Evolutionary conservation across 2,113 vertebrate species (phyloP).

Genomic region (Orthonyx spaldingii): DNA sequence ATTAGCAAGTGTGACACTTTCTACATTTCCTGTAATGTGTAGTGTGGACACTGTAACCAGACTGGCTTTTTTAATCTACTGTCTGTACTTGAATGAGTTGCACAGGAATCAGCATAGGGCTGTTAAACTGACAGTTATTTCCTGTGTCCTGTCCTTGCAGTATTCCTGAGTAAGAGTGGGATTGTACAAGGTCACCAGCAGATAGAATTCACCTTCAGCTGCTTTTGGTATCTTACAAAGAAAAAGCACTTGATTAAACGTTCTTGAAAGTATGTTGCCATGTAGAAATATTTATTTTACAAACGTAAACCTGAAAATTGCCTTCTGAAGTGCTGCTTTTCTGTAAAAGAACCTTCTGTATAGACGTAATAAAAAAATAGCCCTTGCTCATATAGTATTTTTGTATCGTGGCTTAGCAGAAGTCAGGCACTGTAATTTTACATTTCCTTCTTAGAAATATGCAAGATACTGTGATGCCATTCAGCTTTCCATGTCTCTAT

Average conservation of each 20-base stretch:
- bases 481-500: not conserved
- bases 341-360: not conserved
- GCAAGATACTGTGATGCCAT: not conserved
- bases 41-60: not conserved
- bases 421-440: not conserved
- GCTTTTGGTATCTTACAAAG: not conserved
- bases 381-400: not conserved
- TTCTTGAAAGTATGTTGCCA: not conserved
- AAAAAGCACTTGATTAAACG: not conserved
- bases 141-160: not conserved
- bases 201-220: not conserved
- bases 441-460: not conserved
- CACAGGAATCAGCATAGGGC: not conserved
- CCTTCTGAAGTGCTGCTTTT: not conserved
- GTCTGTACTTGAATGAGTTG: not conserved
- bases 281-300: not conserved
- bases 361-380: not conserved
- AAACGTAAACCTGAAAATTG: not conserved
- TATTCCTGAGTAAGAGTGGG: not conserved
- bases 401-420: not conserved
- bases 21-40: not conserved
- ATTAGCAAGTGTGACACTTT: not conserved
- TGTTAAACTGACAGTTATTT: not conserved
- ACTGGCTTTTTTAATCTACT: not conserved
- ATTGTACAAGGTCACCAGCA: not conserved